Evolutionary conservation across 2,797 vertebrate genomes (phyloP), one percentile per base, ranked within the genome.

Genomic region (Leptatherina wallacei): DNA sequence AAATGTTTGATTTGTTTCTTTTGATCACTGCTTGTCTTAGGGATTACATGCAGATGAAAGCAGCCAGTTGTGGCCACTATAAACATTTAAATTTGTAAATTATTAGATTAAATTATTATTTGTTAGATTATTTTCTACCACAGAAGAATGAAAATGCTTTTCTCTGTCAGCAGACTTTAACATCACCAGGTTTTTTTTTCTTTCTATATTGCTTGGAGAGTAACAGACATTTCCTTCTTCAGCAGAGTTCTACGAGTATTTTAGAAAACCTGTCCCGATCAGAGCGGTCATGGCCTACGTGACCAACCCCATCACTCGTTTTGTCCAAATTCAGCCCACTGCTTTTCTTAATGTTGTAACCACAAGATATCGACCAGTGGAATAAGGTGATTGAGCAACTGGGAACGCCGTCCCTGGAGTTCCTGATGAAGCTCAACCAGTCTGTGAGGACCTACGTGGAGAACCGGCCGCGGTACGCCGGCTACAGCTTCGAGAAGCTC

Each of bases 341-440:
- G 63, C 93, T 95, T 96, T 96, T 95, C 96, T 98, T 95, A 97
- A 96, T 90, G 13, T 54, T 18, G 33, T 71, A 60, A 91, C 87
- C 83, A 72, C 65, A 94, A 99, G 98, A 99, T 95, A 99, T 99
- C 90, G 98, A 99, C 94, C 98, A 99, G 77, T 99, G 98, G 98
- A 99, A 99, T 88, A 99, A 99, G 94, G 97, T 99, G 85, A 99
- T 99, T 59, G 98, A 99, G 83, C 98, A 99, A 93, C 94, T 99
- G 86, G 98, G 97, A 72, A 98, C 97, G 22, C 98, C 97, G 0
- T 96, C 97, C 68, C 95, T 96, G 0, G 98, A 99, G 87, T 99
- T 99, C 91, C 96, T 99, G 95, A 95, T 98, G 96, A 99, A 99
- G 90, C 94, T 99, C 47, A 98, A 99, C 87, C 98, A 98, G 82